phyloP scores from a whole-genome alignment of 37 sponge, comb jelly and placozoan genomes.

The Beroe forskalii region DNA sequence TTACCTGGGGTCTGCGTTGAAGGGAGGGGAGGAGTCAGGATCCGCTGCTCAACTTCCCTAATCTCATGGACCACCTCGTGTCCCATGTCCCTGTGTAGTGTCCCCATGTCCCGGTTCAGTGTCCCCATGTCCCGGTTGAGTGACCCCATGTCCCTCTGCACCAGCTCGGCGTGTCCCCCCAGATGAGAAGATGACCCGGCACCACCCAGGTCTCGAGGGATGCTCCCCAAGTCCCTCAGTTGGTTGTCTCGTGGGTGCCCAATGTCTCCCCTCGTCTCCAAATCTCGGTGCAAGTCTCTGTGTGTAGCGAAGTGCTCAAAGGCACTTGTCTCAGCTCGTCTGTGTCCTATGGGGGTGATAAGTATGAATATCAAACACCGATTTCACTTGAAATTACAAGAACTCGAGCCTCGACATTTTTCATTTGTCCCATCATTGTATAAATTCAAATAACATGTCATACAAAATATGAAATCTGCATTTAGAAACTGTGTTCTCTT shows the following conservation, averaged over 20 bases:
- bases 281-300: neutral
- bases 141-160: neutral
- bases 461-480: too few relatives aligned
- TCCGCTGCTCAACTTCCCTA: neutral
- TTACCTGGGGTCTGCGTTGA: neutral
- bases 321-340: slow-evolving; percentile 28
- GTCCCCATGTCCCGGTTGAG: neutral
- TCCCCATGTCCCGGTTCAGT: neutral
- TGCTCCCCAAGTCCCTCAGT: neutral
- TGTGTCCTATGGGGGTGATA: neutral
- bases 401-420: too few relatives aligned
- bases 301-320: slow-evolving; percentile 24
- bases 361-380: too few relatives aligned
- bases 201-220: neutral
- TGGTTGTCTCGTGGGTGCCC: neutral
- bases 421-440: too few relatives aligned
- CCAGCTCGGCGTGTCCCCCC: neutral
- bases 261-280: neutral
- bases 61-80: neutral
- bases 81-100: neutral
- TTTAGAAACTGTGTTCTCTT: too few relatives aligned
- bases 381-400: too few relatives aligned
- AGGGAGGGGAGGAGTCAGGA: neutral
- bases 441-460: too few relatives aligned
- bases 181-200: neutral